A percentile compares a stretch with the other conserved stretches of the same genome.
These are phyloP conservation scores for Bubo scandiacus DNA, from an alignment of 2,113 vertebrate genomes.

Conservation along the genomic window DNA sequence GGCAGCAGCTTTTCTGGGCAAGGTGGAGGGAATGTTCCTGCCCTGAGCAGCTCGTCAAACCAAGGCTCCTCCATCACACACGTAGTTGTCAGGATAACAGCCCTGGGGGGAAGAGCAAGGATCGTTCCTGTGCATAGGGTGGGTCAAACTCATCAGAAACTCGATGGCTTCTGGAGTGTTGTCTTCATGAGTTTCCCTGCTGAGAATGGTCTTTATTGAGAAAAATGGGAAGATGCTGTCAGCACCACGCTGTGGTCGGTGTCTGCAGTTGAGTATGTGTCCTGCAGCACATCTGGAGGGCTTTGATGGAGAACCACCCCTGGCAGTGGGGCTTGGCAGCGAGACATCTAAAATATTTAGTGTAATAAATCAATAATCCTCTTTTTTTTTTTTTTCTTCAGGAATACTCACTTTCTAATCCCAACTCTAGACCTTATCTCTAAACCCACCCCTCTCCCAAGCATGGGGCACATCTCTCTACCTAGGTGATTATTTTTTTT, in stretches of 20 bases:
- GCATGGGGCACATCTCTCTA: rapidly evolving
- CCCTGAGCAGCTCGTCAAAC: background rate
- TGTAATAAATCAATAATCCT: background rate
- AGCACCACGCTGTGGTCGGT: rapidly evolving
- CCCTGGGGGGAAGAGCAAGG: background rate
- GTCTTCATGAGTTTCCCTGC: background rate
- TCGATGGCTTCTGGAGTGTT: background rate
- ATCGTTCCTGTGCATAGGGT: too few relatives aligned
- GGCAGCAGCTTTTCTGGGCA: background rate
- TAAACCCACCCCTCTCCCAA: background rate
- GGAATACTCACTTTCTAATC: background rate
- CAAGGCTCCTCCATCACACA: rapidly evolving
- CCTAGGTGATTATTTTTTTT: background rate
- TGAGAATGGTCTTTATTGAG: background rate
- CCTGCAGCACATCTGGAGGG: background rate
- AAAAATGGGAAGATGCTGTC: background rate
- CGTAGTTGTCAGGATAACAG: rapidly evolving
- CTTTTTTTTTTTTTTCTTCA: too few relatives aligned
- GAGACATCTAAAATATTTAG: background rate
- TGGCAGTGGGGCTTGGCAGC: background rate
- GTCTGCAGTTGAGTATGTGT: rapidly evolving
- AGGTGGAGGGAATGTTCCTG: background rate
- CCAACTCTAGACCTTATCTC: background rate
- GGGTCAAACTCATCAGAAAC: background rate
- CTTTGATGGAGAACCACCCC: background rate